Evolutionary conservation across 30 jellyfish, hydroid and myxozoan genomes (phyloP), one percentile per base, ranked within the genome.

Genomic region (Aurelia coerulea): DNA sequence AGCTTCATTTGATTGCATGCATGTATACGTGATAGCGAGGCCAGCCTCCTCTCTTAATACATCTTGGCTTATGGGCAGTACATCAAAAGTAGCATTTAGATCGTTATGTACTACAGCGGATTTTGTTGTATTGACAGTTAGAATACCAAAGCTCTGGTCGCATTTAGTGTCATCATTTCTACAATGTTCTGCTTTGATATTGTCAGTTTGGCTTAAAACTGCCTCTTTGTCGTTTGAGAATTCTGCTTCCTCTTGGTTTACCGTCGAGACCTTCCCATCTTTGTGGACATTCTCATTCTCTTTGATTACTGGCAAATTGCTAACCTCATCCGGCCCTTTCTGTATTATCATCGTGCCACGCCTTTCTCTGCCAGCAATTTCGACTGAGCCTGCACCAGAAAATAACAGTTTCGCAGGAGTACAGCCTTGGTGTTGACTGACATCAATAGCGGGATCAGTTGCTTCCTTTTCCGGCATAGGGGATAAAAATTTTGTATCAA

Each of bases 341-440:
- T 79, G 80, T 53, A 79, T 15, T 1, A 79, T 79, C 33, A 79
- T 79, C 62, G 90, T 79, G 7, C 79, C 90, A 71, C 90, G 90
- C 81, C 90, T 46, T 49, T 79, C 90, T 50, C 52, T 41, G 16
- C 10, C 81, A 8, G 75, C 58, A 65, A 5, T 68, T 18, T 71
- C 9, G 56, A 9, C 14, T 14, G 56, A 46, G 56, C 12, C 8
- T 46, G 56, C 56, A 46, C 56, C 56, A 46, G 56, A 46, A 46
- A 6, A 46, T 6, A 46, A 9, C 56, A 46, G 14, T 46, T 46
- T 46, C 56, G 56, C 56, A 46, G 56, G 15, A 46, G 56, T 46
- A 46, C 56, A 46, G 2, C 39, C 46, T 56, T 64, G 73, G 13
- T 37, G 62, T 2, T 37, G 34, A n/a, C 14, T 39, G 14, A 10